Evolutionary conservation across 2,113 vertebrate species (phyloP), one percentile per base, ranked within the genome.

Genomic region (Brienomyrus brachyistius): DNA sequence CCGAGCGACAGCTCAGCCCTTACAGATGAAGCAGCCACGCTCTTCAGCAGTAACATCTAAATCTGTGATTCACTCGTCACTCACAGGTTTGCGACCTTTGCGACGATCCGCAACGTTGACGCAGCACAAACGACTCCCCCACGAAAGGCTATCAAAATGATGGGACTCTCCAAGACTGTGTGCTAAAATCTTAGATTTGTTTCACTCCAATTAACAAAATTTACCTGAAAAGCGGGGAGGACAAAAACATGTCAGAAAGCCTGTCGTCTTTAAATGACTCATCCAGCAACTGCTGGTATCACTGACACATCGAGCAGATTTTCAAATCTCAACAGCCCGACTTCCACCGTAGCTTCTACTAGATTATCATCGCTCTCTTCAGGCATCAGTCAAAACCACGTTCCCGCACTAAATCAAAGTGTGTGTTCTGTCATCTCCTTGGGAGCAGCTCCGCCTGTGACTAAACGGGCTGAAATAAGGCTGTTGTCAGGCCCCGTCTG

Each of bases 151-250:
- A 31, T 43, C 0, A 80, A 80, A 19, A 35, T 43, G 31, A 40
- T 4, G 74, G 74, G 74, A 80, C 35, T 80, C 74, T 31, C 74
- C 31, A 10, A 77, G 13, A 15, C 13, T 9, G 62, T 19, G 3
- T 15, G 31, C 27, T 35, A 74, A 80, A 80, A 80, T 80, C 13
- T 80, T 19, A 80, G 31, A 35, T 84, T 47, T 47, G 82, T 47
- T 84, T 84, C 82, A 84, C 19, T 84, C 82, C 82, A 84, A 84
- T 84, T 84, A 91, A 85, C 90, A 91, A n/a, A 45, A 59, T 91
- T 92, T 90, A 91, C 87, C 84, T 91, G 83, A 74, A 40, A n/a
- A 88, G 10, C 91, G 77, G 91, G 90, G n/a, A n/a, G n/a, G n/a
- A n/a, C n/a, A 1, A 19, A 43, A 45, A 93, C 59, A 31, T 91